These are phyloP conservation scores for Centropristis striata DNA, from an alignment of 2,113 vertebrate species.

Conservation along the genomic window DNA sequence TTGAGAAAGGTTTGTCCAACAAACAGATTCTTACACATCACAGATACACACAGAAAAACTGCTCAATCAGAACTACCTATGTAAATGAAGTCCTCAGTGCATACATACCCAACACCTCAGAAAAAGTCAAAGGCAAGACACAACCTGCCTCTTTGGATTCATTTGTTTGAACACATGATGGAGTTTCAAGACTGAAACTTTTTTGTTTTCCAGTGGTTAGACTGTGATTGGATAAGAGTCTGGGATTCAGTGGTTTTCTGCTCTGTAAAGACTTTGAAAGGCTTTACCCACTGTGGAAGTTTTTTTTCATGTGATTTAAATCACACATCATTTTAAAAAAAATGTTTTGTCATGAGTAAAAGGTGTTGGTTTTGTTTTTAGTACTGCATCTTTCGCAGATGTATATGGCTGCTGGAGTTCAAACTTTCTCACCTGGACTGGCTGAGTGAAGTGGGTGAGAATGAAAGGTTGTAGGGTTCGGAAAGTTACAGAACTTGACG, in stretches of 20 bases:
- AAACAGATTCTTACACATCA: neutral
- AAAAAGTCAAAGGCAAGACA: constrained; percentile 11
- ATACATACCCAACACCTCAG: neutral
- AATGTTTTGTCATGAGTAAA: no score
- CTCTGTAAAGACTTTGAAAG: neutral
- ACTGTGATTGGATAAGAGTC: neutral
- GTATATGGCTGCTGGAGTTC: no score
- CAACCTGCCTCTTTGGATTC: neutral
- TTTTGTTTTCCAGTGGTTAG: neutral
- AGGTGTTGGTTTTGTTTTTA: no score
- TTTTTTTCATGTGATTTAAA: no score
- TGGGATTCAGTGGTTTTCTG: neutral
- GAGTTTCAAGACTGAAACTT: neutral
- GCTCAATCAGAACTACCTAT: neutral
- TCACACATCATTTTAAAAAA: no score
- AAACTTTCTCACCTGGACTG: no score
- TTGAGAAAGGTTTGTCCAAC: neutral
- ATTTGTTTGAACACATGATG: constrained; percentile 1
- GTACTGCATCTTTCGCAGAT: no score
- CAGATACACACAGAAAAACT: neutral
- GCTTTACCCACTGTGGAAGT: no score
- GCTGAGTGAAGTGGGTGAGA: no score
- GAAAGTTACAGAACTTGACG: no score
- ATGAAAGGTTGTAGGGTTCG: no score
- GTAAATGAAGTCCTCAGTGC: neutral